Percentiles rank a stretch among this genome's conserved stretches.
Evolutionary conservation across 2,888 invertebrate genomes (phyloP).

Genomic region (Aplocera efformata): DNA sequence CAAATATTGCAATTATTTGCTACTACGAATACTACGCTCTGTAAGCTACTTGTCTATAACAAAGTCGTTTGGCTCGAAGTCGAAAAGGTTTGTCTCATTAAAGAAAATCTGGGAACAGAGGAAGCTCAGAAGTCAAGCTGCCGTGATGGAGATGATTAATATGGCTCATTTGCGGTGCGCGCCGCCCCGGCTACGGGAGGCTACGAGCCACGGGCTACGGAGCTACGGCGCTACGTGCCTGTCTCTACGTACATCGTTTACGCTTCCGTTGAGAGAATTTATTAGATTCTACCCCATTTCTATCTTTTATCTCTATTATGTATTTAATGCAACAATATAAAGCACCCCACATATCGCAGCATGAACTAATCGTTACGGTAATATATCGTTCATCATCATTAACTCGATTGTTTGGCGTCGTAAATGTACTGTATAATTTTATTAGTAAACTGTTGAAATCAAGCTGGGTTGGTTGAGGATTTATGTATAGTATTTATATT

Average conservation of each 20-base stretch:
- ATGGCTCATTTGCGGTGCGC: slow-evolving; percentile 75
- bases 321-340: slow-evolving; percentile 61
- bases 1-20: not conserved
- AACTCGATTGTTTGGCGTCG: slow-evolving; percentile 14
- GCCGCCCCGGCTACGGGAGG: slow-evolving; percentile 37
- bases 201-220: slow-evolving; percentile 38
- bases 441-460: no score
- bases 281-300: slow-evolving; percentile 73
- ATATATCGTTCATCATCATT: slow-evolving; percentile 39
- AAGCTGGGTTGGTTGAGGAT: no score
- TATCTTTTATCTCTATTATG: slow-evolving; percentile 73
- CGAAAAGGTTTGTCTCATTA: slow-evolving; percentile 45
- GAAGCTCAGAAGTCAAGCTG: slow-evolving; percentile 71
- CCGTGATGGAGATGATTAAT: slow-evolving; percentile 77
- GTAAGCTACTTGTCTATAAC: slow-evolving; percentile 34
- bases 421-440: not conserved
- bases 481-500: no score
- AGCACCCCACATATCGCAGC: slow-evolving; percentile 44
- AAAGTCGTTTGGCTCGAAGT: slow-evolving; percentile 21
- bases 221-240: slow-evolving; percentile 67
- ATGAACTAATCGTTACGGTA: slow-evolving; percentile 43
- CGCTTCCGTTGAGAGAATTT: slow-evolving; percentile 74
- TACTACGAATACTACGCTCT: slow-evolving; percentile 15
- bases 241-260: slow-evolving; percentile 73
- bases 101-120: slow-evolving; percentile 63